Evolutionary conservation across 1,140 invertebrate species (phyloP), one percentile per base, ranked within the genome.

Genomic region (Tribolium madens): DNA sequence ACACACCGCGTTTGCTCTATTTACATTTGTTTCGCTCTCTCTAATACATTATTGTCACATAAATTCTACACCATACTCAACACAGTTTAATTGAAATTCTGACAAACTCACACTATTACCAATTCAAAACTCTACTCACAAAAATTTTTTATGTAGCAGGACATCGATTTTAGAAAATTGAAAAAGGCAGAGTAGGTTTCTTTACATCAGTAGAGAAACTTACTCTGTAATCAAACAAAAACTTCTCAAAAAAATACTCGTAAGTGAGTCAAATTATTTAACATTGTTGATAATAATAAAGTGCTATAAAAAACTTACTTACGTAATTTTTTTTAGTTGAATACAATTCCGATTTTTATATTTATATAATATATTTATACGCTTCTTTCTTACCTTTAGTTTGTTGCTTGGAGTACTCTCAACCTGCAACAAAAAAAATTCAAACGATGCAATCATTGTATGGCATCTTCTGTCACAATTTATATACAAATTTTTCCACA

Each of bases 1-100:
- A 73, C 68, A 69, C 64, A 71, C 42, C 21, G 57, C 57, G 57
- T 64, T 64, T 6, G 57, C 57, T 64, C 26, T 64, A 64, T 64
- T 64, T 64, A 64, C 57, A 64, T 33, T 64, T 33, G 57, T 64
- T 64, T 64, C 57, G 12, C 31, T 64, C 57, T 21, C 52, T 64
- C 57, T 12, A 33, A 64, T 33, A n/a, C 57, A 33, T 64, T 64
- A 64, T 57, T 64, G 26, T 5, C 26, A 36, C 26, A 64, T 64
- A 64, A 64, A 64, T 64, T 64, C 14, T 15, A 42, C 57, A 64
- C 26, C 57, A 64, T 21, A 57, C 18, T n/a, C 52, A 21, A 33
- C 21, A 12, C n/a, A 13, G 31, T 31, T 64, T 64, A 64, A 64
- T 64, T 64, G 57, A 64, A 64, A 64, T 1, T n/a, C 57, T 15